Percentiles rank a stretch among this genome's conserved stretches.
Conservation (phyloP, 2,113 vertebrate genomes). For the Sphyrna mokarran region DNA sequence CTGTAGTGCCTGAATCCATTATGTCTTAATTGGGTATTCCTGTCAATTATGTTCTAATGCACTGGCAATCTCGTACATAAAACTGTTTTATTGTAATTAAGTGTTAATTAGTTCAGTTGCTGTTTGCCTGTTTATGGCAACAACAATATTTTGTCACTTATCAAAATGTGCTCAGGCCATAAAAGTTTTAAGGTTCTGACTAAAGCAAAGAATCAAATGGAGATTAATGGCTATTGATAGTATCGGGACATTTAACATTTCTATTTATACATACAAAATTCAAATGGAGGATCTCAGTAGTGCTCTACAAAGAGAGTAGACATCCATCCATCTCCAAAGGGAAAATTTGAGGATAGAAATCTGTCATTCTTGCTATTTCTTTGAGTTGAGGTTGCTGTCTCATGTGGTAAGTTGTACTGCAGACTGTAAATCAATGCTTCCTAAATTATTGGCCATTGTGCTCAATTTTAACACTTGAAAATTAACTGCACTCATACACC, state of each 20-base stretch:
- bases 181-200: slow-evolving; percentile 29
- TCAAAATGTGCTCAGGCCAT: slow-evolving; percentile 22
- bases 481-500: not conserved
- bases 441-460: not conserved
- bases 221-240: not conserved
- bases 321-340: not conserved
- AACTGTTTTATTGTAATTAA: slow-evolving; percentile 20
- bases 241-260: not conserved
- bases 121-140: slow-evolving; percentile 32
- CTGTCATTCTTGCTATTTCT: not conserved
- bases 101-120: slow-evolving; percentile 29
- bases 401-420: not conserved
- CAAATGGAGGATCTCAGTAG: not conserved
- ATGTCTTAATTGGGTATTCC: slow-evolving; percentile 28
- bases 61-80: slow-evolving; percentile 20
- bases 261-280: not conserved
- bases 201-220: slow-evolving; percentile 5
- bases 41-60: slow-evolving; percentile 29
- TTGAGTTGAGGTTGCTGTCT: not conserved
- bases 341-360: not conserved
- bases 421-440: not conserved
- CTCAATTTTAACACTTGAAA: not conserved
- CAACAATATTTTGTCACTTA: slow-evolving; percentile 20
- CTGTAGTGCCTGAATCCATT: slow-evolving; percentile 28
- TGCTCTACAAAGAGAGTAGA: not conserved